A percentile compares a stretch with the other conserved stretches of the same genome.
phyloP scores from a whole-genome alignment of 1,140 invertebrate genomes.

The Drosophila prosaltans region DNA sequence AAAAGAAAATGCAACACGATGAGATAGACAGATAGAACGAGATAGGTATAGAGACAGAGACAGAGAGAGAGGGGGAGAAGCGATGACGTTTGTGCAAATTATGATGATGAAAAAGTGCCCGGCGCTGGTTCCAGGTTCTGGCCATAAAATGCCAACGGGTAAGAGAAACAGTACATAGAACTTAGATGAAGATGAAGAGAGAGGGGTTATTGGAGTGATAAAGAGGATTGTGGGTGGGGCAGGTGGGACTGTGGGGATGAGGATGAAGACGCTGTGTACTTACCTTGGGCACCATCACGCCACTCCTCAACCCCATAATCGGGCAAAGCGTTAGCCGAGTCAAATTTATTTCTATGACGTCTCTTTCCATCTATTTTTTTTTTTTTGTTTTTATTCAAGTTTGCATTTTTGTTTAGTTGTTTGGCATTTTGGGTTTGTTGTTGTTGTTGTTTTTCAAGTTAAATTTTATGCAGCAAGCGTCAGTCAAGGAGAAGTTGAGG shows the following conservation, averaged over 20 bases:
- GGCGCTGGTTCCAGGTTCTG: slow-evolving; percentile 35
- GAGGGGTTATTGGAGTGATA: too few relatives aligned
- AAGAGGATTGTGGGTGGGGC: neutral
- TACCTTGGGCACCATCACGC: slow-evolving; percentile 82
- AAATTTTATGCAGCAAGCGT: slow-evolving; percentile 76
- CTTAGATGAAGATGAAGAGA: neutral
- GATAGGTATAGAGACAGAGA: neutral
- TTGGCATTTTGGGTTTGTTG: slow-evolving; percentile 15
- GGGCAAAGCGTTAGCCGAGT: slow-evolving; percentile 79
- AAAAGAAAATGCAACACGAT: slow-evolving; percentile 62
- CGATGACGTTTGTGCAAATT: slow-evolving; percentile 49
- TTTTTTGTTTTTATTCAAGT: slow-evolving; percentile 52
- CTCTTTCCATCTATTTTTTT: slow-evolving; percentile 76
- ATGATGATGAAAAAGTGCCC: slow-evolving; percentile 38
- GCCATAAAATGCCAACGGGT: slow-evolving; percentile 59
- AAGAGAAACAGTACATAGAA: neutral
- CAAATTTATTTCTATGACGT: slow-evolving; percentile 83
- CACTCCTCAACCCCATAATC: slow-evolving; percentile 83
- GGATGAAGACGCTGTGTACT: slow-evolving; percentile 48
- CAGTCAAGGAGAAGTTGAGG: slow-evolving; percentile 46
- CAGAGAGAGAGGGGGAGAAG: neutral
- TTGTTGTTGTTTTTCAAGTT: slow-evolving; percentile 32
- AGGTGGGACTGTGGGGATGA: neutral
- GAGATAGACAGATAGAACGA: slow-evolving; percentile 23
- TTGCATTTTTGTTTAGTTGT: slow-evolving; percentile 25